Percentiles rank a stretch among this genome's conserved stretches.
phyloP scores from a whole-genome alignment of 2,113 vertebrate genomes.

The Sminthopsis crassicaudata region DNA sequence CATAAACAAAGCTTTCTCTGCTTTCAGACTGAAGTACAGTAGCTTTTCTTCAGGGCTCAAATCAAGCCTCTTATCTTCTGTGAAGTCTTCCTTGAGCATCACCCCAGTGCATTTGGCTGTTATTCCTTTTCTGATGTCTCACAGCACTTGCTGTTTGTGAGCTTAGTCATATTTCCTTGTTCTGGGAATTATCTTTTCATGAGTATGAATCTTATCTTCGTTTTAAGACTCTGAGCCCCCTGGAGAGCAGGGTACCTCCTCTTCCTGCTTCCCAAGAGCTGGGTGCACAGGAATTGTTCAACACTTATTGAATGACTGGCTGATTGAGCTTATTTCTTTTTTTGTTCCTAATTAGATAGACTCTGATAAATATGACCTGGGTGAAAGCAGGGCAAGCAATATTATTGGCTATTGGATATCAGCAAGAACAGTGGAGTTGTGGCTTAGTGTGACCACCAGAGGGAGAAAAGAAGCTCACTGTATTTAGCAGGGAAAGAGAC shows the following conservation, averaged over 20 bases:
- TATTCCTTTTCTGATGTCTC: background rate
- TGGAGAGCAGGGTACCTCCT: background rate
- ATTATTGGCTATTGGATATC: background rate
- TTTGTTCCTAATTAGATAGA: background rate
- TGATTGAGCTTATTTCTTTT: background rate
- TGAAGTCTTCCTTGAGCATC: background rate
- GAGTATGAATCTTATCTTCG: background rate
- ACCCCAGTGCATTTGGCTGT: background rate
- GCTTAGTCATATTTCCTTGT: fast-evolving
- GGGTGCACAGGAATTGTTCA: background rate
- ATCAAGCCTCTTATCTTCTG: background rate
- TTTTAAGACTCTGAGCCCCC: background rate
- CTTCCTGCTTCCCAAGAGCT: background rate
- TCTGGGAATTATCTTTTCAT: fast-evolving
- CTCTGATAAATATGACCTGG: background rate
- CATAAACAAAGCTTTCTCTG: background rate
- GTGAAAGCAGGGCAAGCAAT: background rate
- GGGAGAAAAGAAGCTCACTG: background rate
- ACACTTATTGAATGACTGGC: background rate
- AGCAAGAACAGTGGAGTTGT: background rate
- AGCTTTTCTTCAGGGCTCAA: background rate
- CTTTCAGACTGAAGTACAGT: background rate
- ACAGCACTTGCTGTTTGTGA: background rate
- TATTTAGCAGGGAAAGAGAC: background rate
- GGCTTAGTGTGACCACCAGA: background rate